Conservation (phyloP, 2,888 invertebrate species). For the Cremastinae sp. region DNA sequence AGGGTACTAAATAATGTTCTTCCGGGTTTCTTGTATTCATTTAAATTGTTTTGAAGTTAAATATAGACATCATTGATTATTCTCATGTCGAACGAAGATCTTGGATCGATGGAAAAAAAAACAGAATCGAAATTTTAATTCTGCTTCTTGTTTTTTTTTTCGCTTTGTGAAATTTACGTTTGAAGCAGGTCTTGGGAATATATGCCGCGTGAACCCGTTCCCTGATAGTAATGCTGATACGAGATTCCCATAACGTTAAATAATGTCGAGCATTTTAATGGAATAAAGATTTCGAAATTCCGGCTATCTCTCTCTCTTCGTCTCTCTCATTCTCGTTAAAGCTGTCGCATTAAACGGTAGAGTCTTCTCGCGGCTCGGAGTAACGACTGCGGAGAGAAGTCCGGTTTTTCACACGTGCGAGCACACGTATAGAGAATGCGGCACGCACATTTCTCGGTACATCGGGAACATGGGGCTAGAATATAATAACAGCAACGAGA, state of each 20-base stretch:
- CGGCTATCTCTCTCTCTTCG: neutral
- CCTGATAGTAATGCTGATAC: neutral
- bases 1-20: no score
- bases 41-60: no score
- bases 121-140: no score
- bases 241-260: slow-evolving; percentile 14
- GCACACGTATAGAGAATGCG: neutral
- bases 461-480: neutral
- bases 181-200: neutral
- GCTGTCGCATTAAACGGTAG: slow-evolving; percentile 17
- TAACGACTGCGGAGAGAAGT: slow-evolving; percentile 29
- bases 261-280: slow-evolving; percentile 34
- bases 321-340: neutral
- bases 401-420: slow-evolving; percentile 28
- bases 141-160: no score
- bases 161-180: neutral
- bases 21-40: no score
- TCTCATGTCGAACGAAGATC: neutral
- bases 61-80: neutral
- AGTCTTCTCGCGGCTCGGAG: slow-evolving; percentile 11
- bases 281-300: slow-evolving; percentile 37
- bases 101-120: neutral
- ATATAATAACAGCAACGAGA: slow-evolving; percentile 22
- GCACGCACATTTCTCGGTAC: slow-evolving; percentile 1
- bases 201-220: neutral